Evolutionary conservation across 1,140 invertebrate genomes (phyloP).

Genomic region (Arion vulgaris): DNA sequence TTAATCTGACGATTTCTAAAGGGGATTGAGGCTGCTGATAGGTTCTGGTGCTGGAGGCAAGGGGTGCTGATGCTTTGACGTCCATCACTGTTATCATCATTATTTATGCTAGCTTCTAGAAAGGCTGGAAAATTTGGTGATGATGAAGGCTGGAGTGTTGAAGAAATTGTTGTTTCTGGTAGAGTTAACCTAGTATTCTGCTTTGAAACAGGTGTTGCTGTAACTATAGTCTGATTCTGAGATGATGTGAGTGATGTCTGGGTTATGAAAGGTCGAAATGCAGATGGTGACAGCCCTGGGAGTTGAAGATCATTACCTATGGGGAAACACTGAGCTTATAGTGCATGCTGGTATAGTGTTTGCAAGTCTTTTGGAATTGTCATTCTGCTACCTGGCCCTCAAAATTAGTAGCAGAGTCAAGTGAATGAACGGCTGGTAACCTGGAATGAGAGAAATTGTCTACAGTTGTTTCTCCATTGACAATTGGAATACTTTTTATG

Average conservation of each 20-base stretch:
- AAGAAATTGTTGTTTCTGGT: not conserved
- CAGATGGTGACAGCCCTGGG: constrained; percentile 12
- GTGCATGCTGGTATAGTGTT: constrained; percentile 12
- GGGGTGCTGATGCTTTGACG: constrained; percentile 31
- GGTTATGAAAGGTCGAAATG: constrained; percentile 34
- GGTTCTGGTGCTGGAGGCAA: constrained; percentile 27
- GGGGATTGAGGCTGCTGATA: constrained; percentile 28
- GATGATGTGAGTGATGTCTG: not conserved
- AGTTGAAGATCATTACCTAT: constrained; percentile 18
- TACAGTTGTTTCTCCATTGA: no score
- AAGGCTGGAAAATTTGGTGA: constrained; percentile 29
- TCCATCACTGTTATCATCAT: constrained; percentile 27
- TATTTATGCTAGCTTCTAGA: not conserved
- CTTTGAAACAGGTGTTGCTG: constrained; percentile 17
- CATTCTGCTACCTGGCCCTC: constrained; percentile 16
- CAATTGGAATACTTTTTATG: no score
- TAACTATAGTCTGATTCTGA: not conserved
- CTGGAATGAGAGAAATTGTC: not conserved
- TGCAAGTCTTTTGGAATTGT: not conserved
- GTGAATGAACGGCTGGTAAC: not conserved
- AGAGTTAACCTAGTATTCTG: not conserved
- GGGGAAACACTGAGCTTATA: constrained; percentile 6
- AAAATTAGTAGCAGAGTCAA: constrained; percentile 20
- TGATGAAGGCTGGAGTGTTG: constrained; percentile 15
- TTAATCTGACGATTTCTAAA: constrained; percentile 28